Percentiles rank a stretch among this genome's conserved stretches.
These are phyloP conservation scores for Xanthorhoe spadicearia DNA, from an alignment of 2,888 invertebrate genomes.

Conservation along the genomic window DNA sequence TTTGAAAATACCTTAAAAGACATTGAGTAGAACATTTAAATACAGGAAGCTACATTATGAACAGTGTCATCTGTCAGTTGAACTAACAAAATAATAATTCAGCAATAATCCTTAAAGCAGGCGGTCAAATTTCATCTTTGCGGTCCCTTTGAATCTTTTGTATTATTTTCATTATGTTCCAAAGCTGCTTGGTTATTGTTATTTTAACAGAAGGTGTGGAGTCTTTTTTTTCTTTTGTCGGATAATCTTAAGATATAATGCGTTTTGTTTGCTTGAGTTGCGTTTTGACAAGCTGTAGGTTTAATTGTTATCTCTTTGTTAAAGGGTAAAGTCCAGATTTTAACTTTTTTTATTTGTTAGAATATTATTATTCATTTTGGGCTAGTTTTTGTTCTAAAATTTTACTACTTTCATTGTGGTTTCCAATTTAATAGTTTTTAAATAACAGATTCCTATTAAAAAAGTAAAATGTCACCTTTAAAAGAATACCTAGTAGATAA, in stretches of 20 bases:
- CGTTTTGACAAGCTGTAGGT: not conserved
- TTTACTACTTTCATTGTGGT: too few species aligned
- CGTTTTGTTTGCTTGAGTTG: slow-evolving; percentile 10
- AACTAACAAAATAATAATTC: slow-evolving; percentile 2
- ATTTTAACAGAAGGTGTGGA: slow-evolving; percentile 68
- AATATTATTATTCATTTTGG: too few species aligned
- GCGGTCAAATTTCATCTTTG: slow-evolving; percentile 62
- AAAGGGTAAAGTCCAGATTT: not conserved
- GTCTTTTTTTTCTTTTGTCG: slow-evolving; percentile 62
- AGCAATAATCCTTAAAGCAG: slow-evolving; percentile 9
- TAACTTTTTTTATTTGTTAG: too few species aligned
- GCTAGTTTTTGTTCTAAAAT: too few species aligned
- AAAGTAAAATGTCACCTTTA: not conserved
- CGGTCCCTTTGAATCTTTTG: slow-evolving; percentile 54
- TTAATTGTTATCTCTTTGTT: not conserved
- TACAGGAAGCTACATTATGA: slow-evolving; percentile 1
- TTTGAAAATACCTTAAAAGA: too few species aligned
- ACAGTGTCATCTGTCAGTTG: slow-evolving; percentile 1
- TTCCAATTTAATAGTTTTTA: too few species aligned
- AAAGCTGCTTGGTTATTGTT: slow-evolving; percentile 68
- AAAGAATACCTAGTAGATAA: too few species aligned
- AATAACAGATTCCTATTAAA: not conserved
- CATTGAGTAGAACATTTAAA: not conserved
- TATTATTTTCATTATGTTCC: slow-evolving; percentile 58
- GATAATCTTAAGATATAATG: slow-evolving; percentile 14